A percentile compares a stretch with the other conserved stretches of the same genome.
Conservation (phyloP, 2,797 vertebrate genomes). For the Podarcis lilfordi region DNA sequence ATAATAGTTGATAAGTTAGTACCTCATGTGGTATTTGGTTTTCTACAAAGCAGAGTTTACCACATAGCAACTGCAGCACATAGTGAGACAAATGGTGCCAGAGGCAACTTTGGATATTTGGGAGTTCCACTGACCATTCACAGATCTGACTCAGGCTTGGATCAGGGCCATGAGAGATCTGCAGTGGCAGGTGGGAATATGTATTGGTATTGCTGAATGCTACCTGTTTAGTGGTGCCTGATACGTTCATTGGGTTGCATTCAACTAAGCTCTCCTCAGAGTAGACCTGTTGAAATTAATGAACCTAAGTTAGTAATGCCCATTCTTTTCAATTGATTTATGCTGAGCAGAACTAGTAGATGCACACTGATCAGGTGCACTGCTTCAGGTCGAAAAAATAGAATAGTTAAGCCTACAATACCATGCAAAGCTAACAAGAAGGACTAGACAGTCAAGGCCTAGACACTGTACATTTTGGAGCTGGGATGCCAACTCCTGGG, state of each 20-base stretch:
- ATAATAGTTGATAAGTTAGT: background rate
- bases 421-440: background rate
- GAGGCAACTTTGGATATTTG: background rate
- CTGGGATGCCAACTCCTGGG: background rate
- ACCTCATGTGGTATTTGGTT: background rate
- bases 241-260: background rate
- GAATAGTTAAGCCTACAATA: background rate
- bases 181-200: background rate
- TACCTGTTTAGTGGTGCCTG: background rate
- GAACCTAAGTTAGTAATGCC: too few species aligned
- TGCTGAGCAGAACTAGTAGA: too few species aligned
- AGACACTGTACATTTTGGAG: background rate
- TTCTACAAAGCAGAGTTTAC: background rate
- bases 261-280: too few species aligned
- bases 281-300: too few species aligned
- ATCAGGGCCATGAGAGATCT: background rate
- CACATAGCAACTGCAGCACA: background rate
- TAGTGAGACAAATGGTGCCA: background rate
- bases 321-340: too few species aligned
- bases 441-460: background rate
- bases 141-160: background rate
- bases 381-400: background rate
- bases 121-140: background rate
- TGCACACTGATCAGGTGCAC: background rate
- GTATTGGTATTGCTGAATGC: background rate